A percentile compares a stretch with the other conserved stretches of the same genome.
phyloP scores from a whole-genome alignment of 1,140 invertebrate genomes.

The Leptopilina boulardi region DNA sequence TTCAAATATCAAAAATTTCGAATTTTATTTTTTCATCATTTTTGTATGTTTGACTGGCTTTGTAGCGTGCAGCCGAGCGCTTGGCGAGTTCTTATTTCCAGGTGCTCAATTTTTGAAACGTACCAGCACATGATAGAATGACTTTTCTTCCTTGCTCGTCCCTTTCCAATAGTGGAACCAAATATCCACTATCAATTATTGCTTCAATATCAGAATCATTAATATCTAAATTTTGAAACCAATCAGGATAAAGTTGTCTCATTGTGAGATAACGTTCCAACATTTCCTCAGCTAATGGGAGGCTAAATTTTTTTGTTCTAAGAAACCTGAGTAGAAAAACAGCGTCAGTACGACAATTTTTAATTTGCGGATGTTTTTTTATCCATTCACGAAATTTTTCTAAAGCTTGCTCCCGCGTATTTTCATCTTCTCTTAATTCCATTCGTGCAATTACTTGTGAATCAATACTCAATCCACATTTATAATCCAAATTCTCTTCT shows the following conservation, averaged over 20 bases:
- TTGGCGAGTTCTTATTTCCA: too few species aligned
- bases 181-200: constrained; percentile 88
- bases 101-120: constrained; percentile 51
- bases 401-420: constrained; percentile 81
- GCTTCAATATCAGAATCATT: constrained; percentile 83
- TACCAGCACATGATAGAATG: constrained; percentile 84
- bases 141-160: constrained; percentile 85
- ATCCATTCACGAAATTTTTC: constrained; percentile 87
- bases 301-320: constrained; percentile 90
- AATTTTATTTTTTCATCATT: too few species aligned
- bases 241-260: constrained; percentile 86
- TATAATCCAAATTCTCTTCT: constrained; percentile 59
- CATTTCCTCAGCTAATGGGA: constrained; percentile 89
- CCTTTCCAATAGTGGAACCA: constrained; percentile 85
- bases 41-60: too few species aligned
- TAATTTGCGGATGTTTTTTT: constrained; percentile 84
- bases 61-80: too few species aligned
- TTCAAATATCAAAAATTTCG: too few species aligned
- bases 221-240: constrained; percentile 88
- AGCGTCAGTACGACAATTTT: constrained; percentile 85
- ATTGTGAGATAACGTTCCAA: constrained; percentile 90
- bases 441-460: constrained; percentile 79
- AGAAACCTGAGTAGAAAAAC: constrained; percentile 89
- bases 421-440: constrained; percentile 85
- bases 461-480: constrained; percentile 69